Conservation (phyloP, 2,888 invertebrate species). For the Ophonus ardosiacus region DNA sequence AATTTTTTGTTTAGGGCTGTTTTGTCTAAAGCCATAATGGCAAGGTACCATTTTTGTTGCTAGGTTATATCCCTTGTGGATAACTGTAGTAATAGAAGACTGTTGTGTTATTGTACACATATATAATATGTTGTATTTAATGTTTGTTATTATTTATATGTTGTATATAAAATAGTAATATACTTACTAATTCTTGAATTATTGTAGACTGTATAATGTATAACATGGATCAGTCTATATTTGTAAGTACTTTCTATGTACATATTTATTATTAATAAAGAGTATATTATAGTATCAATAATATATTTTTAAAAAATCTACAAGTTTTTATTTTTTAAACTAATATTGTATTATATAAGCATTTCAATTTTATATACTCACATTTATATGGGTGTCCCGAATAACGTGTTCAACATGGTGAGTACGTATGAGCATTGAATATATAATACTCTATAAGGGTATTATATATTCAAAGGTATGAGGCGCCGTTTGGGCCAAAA, state of each 20-base stretch:
- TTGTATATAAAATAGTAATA: conserved; percentile 13
- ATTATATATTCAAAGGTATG: no score
- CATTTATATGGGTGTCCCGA: no score
- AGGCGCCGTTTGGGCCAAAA: no score
- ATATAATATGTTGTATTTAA: conserved; percentile 29
- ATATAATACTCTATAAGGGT: no score
- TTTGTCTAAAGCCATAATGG: neutral
- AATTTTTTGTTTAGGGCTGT: neutral
- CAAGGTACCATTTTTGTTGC: neutral
- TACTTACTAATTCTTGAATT: neutral
- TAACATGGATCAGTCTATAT: neutral
- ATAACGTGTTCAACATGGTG: no score
- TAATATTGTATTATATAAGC: no score
- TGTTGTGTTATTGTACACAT: conserved; percentile 27
- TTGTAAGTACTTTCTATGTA: neutral
- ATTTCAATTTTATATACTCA: no score
- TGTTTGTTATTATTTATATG: conserved; percentile 40
- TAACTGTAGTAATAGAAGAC: neutral
- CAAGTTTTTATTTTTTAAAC: no score
- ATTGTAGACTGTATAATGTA: neutral
- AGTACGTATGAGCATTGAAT: no score
- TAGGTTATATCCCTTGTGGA: neutral
- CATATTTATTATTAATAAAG: neutral
- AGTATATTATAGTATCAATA: no score
- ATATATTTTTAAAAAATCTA: no score